phyloP scores from a whole-genome alignment of 2,113 vertebrate species.

The Anhinga rufa region DNA sequence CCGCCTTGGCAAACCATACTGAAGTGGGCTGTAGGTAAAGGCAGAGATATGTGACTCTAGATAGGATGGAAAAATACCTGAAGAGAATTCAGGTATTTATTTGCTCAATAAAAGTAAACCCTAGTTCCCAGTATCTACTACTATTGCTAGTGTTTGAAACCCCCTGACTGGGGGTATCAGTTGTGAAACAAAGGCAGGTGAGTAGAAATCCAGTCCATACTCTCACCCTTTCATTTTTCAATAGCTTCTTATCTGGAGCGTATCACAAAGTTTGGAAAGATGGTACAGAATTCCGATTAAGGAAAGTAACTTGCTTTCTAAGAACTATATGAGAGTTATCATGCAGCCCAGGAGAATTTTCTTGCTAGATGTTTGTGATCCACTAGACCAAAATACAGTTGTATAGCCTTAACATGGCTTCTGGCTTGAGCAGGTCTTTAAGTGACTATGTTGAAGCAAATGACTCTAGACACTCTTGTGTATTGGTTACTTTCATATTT shows the following conservation, averaged over 20 bases:
- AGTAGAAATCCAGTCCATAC: neutral
- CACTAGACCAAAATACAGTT: neutral
- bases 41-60: neutral
- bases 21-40: neutral
- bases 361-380: neutral
- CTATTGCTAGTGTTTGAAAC: neutral
- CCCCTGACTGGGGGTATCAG: rapidly evolving
- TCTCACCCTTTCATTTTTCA: neutral
- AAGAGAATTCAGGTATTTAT: neutral
- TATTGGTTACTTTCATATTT: neutral
- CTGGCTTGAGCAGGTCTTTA: neutral
- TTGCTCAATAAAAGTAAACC: neutral
- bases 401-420: neutral
- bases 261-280: neutral
- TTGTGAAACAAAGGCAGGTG: neutral
- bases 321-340: neutral
- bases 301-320: neutral
- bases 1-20: neutral
- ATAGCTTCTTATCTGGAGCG: neutral
- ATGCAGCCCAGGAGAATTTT: neutral
- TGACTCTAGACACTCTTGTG: neutral
- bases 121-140: neutral
- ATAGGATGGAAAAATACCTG: neutral
- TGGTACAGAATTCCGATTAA: neutral
- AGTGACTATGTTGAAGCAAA: neutral